A percentile compares a stretch with the other conserved stretches of the same genome.
phyloP scores from a whole-genome alignment of 1,140 invertebrate species.

The Neoseiulus cucumeris region DNA sequence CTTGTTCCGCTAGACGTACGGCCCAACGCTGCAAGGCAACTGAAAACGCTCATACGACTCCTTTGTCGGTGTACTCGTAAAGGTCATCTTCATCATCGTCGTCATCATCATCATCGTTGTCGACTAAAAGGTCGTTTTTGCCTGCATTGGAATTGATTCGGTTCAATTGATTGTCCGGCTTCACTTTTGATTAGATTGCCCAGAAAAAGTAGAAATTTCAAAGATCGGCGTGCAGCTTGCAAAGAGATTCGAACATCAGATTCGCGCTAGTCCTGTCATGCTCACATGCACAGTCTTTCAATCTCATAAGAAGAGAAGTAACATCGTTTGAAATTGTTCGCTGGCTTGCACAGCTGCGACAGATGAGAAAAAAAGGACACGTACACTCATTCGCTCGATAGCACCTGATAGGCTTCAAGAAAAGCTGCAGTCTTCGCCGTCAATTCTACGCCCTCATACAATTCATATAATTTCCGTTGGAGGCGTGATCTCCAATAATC shows the following conservation, averaged over 20 bases:
- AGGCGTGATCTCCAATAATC: not conserved
- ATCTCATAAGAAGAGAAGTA: not conserved
- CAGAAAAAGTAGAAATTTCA: not conserved
- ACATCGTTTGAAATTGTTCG: not conserved
- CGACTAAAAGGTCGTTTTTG: constrained; percentile 5
- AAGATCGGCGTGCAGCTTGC: not conserved
- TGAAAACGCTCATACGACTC: constrained; percentile 1
- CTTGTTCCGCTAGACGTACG: too few relatives aligned
- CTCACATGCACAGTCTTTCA: not conserved
- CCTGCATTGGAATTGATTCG: not conserved
- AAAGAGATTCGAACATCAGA: not conserved
- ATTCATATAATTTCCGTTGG: not conserved
- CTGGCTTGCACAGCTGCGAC: too few relatives aligned
- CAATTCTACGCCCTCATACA: too few relatives aligned
- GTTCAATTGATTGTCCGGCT: not conserved
- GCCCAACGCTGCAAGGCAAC: too few relatives aligned
- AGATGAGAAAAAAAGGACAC: too few relatives aligned
- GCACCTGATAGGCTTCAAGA: too few relatives aligned
- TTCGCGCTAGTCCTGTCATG: not conserved
- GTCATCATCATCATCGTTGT: not conserved
- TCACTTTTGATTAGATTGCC: not conserved
- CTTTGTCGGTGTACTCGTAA: constrained; percentile 1
- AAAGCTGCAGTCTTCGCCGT: too few relatives aligned
- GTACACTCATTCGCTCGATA: too few relatives aligned
- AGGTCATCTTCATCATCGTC: constrained; percentile 7